Evolutionary conservation across 2,113 vertebrate species (phyloP).

Genomic region (Ptyas mucosa): DNA sequence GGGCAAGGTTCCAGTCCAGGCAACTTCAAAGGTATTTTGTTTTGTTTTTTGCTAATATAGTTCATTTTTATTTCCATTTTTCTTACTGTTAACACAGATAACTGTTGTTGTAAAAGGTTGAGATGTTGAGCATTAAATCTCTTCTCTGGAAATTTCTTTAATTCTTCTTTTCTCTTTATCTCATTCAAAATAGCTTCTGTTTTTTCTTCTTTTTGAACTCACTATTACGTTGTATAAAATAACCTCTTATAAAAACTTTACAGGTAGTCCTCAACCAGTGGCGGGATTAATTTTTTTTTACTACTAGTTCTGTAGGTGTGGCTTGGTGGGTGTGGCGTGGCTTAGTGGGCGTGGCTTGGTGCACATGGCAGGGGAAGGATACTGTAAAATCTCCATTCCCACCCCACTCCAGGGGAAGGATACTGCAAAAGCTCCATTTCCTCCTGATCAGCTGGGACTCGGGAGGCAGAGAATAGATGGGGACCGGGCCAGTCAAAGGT

Average conservation of each 20-base stretch:
- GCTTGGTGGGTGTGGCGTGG: too few relatives aligned
- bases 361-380: too few relatives aligned
- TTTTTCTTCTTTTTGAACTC: not conserved
- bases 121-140: not conserved
- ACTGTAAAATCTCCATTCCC: too few relatives aligned
- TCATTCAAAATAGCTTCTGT: not conserved
- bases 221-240: not conserved
- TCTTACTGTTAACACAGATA: not conserved
- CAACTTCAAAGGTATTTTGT: not conserved
- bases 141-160: not conserved
- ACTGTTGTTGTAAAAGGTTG: not conserved
- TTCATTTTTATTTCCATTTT: not conserved
- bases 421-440: too few relatives aligned
- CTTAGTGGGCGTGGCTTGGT: too few relatives aligned
- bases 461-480: too few relatives aligned
- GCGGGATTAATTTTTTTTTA: too few relatives aligned
- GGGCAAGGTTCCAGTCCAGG: not conserved
- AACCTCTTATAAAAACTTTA: not conserved
- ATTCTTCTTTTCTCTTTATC: not conserved
- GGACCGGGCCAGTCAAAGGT: too few relatives aligned
- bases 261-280: not conserved
- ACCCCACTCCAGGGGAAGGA: too few relatives aligned
- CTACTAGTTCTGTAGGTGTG: too few relatives aligned
- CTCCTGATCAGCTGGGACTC: too few relatives aligned
- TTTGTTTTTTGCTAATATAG: not conserved